These are phyloP conservation scores for Cotesia glomerata DNA, from an alignment of 1,140 invertebrate genomes.

Conservation along the genomic window DNA sequence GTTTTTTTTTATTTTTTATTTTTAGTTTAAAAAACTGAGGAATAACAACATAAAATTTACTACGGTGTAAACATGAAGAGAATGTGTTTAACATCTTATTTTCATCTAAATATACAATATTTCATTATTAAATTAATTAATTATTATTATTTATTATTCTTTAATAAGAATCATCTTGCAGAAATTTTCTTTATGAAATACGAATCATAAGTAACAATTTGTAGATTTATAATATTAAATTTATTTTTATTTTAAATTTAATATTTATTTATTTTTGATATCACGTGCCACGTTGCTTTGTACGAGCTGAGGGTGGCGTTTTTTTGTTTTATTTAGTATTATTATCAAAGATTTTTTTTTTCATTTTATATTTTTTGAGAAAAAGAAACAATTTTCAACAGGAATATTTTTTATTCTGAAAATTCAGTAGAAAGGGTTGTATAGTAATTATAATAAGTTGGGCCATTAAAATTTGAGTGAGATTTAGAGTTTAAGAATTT, in stretches of 20 bases:
- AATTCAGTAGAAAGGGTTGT: too few relatives aligned
- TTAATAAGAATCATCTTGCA: background rate
- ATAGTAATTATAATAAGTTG: too few relatives aligned
- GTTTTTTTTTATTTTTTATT: too few relatives aligned
- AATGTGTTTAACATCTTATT: too few relatives aligned
- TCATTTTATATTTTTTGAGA: constrained; percentile 7
- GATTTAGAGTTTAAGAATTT: constrained; percentile 6
- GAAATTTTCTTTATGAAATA: constrained; percentile 34
- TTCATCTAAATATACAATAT: too few relatives aligned
- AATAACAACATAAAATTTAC: too few relatives aligned
- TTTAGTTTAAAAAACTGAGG: too few relatives aligned
- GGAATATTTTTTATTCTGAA: background rate
- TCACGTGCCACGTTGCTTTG: constrained; percentile 59
- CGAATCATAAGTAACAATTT: constrained; percentile 46
- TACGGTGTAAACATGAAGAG: too few relatives aligned
- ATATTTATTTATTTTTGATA: constrained; percentile 43
- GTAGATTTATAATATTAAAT: constrained; percentile 18
- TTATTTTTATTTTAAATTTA: constrained; percentile 30
- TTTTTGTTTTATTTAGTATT: background rate
- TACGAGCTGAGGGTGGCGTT: constrained; percentile 55
- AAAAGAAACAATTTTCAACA: background rate
- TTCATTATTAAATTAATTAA: background rate
- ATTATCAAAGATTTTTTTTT: background rate
- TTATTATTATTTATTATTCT: background rate
- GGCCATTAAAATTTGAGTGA: too few relatives aligned